Base-by-base conservation (phyloP, 2,113 vertebrate genomes). In the Oceanites oceanicus region DNA sequence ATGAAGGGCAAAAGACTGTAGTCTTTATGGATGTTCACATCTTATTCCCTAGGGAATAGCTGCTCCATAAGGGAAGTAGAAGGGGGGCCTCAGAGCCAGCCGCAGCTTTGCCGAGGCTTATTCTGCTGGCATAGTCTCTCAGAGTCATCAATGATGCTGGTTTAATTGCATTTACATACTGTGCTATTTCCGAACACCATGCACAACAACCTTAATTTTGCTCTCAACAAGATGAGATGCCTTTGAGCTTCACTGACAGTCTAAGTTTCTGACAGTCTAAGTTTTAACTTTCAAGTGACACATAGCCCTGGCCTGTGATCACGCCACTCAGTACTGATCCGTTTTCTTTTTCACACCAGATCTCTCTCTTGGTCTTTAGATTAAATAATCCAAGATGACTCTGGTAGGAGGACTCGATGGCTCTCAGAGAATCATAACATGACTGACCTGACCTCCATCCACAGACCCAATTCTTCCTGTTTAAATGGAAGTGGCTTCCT, bases 91-190 rank as follows among this genome's bases (percentile, higher is more conserved):
- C 36, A 70, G 50, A 88, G 65, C 5, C 79, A 94, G 47, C 9
- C 8, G 1, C 61, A 87, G 68, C 45, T 71, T 86, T 96, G 56
- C 91, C 2, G 36, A 83, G 56, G 13, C 32, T 91, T 56, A 88
- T 93, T 92, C 71, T 91, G 58, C 49, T 93, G 92, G 77, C 81
- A 56, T 13, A 88, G 36, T 65, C 52, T 68, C 80, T 85, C 27
- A 53, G 90, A 93, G 77, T 86, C 92, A 86, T 82, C 92, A 88
- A 1, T 67, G 75, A 40, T 17, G 38, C 30, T 61, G 66, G 25
- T 95, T 95, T 97, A 96, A 96, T 97, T 96, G 85, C 93, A 96
- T 93, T 97, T 97, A 89, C 94, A 93, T 96, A 91, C 74, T 44
- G 85, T 44, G 92, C 96, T 96, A 97, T 96, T 96, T 96, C 93